Conservation (phyloP, 2,888 invertebrate genomes). For the Muschampia staudingeri region DNA sequence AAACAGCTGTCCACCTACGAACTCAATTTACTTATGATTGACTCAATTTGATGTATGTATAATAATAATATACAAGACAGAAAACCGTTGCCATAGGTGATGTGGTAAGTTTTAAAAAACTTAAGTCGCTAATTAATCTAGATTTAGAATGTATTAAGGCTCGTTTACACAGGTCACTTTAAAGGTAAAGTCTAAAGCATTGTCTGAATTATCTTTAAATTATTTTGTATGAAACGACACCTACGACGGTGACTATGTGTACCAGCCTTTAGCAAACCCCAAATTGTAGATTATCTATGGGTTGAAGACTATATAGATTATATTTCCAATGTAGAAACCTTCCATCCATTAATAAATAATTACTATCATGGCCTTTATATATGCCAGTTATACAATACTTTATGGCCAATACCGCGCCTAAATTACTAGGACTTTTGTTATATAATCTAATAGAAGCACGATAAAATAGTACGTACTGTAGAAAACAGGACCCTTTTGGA, state of each 20-base stretch:
- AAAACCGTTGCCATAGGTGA: slow-evolving; percentile 68
- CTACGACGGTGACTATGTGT: neutral
- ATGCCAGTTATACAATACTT: neutral
- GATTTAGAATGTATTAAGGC: slow-evolving; percentile 33
- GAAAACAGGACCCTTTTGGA: neutral
- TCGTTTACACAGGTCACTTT: slow-evolving; percentile 3
- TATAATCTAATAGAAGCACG: neutral
- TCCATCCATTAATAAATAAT: slow-evolving; percentile 37
- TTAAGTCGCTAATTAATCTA: slow-evolving; percentile 42
- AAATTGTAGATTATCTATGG: slow-evolving; percentile 24
- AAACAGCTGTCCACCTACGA: neutral
- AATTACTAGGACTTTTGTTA: neutral
- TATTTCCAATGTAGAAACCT: slow-evolving; percentile 33
- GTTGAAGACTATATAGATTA: slow-evolving; percentile 23
- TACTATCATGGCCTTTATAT: neutral
- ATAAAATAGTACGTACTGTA: neutral
- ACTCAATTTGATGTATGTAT: slow-evolving; percentile 40
- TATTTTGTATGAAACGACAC: neutral
- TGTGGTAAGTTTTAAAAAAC: slow-evolving; percentile 59
- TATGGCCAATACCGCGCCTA: neutral
- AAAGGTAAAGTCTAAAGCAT: neutral
- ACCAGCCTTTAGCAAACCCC: slow-evolving; percentile 13
- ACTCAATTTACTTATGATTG: slow-evolving; percentile 23
- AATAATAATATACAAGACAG: slow-evolving; percentile 41
- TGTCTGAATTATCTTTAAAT: neutral